Conservation (phyloP, 1,140 invertebrate species). For the Danaus plexippus region DNA sequence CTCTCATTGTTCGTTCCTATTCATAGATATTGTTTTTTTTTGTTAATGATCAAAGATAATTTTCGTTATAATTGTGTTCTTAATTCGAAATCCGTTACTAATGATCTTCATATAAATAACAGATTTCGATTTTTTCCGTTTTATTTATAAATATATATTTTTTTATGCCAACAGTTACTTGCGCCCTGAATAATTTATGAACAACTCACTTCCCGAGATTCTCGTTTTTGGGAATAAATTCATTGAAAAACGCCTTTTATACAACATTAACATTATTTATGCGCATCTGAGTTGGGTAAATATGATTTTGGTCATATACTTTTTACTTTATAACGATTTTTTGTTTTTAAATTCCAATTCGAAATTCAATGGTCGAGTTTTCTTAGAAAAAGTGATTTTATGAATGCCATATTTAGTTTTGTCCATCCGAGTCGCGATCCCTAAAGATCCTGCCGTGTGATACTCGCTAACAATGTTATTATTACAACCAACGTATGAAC, state of each 20-base stretch:
- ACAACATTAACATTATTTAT: slow-evolving; percentile 63
- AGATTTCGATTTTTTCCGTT: slow-evolving; percentile 12
- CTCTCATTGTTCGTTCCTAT: slow-evolving; percentile 45
- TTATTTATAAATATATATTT: too few species aligned
- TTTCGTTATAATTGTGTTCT: slow-evolving; percentile 53
- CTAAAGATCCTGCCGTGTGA: slow-evolving; percentile 31
- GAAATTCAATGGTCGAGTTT: slow-evolving; percentile 17
- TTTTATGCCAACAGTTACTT: slow-evolving; percentile 19
- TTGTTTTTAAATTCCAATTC: slow-evolving; percentile 18
- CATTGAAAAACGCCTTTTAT: slow-evolving; percentile 64
- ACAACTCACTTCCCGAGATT: slow-evolving; percentile 55
- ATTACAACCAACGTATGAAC: slow-evolving; percentile 7
- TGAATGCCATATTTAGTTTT: slow-evolving; percentile 47
- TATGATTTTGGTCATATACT: slow-evolving; percentile 19
- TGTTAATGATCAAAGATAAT: slow-evolving; percentile 40
- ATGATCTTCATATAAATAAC: slow-evolving; percentile 4
- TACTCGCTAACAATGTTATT: slow-evolving; percentile 34
- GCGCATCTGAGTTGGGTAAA: slow-evolving; percentile 17
- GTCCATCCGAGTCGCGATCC: slow-evolving; percentile 26
- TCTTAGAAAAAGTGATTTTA: slow-evolving; percentile 41
- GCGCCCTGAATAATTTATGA: slow-evolving; percentile 56
- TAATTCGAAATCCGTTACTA: slow-evolving; percentile 3
- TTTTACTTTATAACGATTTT: slow-evolving; percentile 21
- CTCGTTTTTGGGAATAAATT: slow-evolving; percentile 58
- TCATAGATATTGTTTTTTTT: slow-evolving; percentile 43